Percentiles rank a stretch among this genome's conserved stretches.
Conservation (phyloP, 1,140 invertebrate species). For the Chironomus tepperi region DNA sequence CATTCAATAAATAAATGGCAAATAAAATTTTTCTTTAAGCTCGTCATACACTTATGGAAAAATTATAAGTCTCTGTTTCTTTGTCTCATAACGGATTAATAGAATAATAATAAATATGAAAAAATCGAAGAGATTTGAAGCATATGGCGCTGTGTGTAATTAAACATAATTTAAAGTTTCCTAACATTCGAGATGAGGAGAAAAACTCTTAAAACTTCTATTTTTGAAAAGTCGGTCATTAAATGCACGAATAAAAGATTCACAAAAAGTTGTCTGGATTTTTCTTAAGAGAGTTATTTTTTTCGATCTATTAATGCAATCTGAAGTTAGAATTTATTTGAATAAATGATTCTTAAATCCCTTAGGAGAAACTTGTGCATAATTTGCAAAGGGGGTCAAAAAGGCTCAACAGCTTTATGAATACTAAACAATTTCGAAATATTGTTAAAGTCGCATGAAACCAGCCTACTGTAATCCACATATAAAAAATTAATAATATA, state of each 20-base stretch:
- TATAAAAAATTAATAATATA: too few species aligned
- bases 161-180: not conserved
- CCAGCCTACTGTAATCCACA: too few species aligned
- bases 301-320: too few species aligned
- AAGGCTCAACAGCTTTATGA: too few species aligned
- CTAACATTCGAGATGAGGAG: not conserved
- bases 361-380: too few species aligned
- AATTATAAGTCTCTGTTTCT: not conserved
- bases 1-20: too few species aligned
- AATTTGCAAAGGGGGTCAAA: too few species aligned
- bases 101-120: not conserved
- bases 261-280: constrained; percentile 12
- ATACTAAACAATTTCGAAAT: too few species aligned
- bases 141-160: constrained; percentile 11
- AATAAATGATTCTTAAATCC: too few species aligned
- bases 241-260: not conserved
- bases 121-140: not conserved
- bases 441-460: too few species aligned
- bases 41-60: not conserved
- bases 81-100: not conserved
- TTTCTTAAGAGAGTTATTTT: not conserved
- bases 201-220: too few species aligned
- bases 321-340: too few species aligned
- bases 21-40: not conserved
- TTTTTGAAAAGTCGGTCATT: not conserved